phyloP scores from a whole-genome alignment of 2,113 vertebrate species.

The Corythaeola cristata region DNA sequence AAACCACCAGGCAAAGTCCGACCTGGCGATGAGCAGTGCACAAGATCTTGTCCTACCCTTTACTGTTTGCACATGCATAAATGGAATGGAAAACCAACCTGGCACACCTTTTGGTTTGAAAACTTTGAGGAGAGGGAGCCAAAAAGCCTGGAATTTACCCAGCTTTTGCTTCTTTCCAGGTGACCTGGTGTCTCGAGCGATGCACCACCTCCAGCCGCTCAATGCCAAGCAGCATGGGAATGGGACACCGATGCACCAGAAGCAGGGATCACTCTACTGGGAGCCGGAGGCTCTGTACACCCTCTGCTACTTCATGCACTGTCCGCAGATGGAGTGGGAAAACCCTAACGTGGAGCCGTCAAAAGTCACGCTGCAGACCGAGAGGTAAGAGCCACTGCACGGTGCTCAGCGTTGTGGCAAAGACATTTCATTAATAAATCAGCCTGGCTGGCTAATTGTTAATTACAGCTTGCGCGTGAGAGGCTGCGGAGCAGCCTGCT shows the following conservation, averaged over 20 bases:
- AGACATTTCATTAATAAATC: neutral
- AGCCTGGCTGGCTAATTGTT: slow-evolving; percentile 44
- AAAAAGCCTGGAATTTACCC: neutral
- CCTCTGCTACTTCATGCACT: slow-evolving; percentile 99
- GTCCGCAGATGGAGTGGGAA: slow-evolving; percentile 98
- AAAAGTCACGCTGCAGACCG: slow-evolving; percentile 92
- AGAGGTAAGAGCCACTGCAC: slow-evolving; percentile 81
- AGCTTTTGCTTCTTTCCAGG: slow-evolving; percentile 74
- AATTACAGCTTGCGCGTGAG: neutral
- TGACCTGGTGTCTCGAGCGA: slow-evolving; percentile 94
- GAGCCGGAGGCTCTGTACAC: slow-evolving; percentile 95
- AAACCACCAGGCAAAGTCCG: neutral
- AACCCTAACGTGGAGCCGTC: slow-evolving; percentile 96
- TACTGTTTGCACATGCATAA: neutral
- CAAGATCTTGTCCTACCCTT: neutral
- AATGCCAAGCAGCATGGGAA: slow-evolving; percentile 89
- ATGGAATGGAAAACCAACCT: neutral
- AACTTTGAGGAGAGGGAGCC: neutral
- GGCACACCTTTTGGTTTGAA: neutral
- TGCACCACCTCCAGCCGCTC: slow-evolving; percentile 95
- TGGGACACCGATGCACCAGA: slow-evolving; percentile 89
- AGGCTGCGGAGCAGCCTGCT: neutral
- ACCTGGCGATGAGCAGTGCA: neutral
- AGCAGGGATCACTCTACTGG: slow-evolving; percentile 88
- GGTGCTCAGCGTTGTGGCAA: neutral